phyloP scores from a whole-genome alignment of 2,888 invertebrate genomes.

The Hirudinaria manillensis region DNA sequence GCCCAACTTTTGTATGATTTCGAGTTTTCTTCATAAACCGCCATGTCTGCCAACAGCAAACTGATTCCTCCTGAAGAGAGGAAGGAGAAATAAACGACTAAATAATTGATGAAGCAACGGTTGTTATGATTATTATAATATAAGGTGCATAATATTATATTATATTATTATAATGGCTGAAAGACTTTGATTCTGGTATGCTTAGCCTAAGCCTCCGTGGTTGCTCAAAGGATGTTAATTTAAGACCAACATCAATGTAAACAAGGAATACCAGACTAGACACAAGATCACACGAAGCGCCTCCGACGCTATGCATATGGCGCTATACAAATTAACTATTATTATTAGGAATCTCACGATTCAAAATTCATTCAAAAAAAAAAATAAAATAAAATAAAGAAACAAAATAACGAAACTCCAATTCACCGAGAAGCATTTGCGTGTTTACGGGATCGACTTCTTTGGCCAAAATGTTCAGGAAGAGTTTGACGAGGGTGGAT shows the following conservation, averaged over 20 bases:
- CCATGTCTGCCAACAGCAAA: constrained; percentile 20
- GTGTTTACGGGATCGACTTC: constrained; percentile 80
- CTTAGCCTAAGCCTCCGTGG: too few relatives aligned
- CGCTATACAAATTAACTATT: too few relatives aligned
- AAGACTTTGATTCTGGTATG: too few relatives aligned
- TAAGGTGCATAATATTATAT: too few relatives aligned
- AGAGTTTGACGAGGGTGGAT: constrained; percentile 60
- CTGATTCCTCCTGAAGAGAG: constrained; percentile 7
- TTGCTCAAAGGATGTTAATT: too few relatives aligned
- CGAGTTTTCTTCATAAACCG: background rate
- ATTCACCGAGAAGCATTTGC: constrained; percentile 70
- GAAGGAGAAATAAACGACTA: background rate
- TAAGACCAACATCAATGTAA: too few relatives aligned
- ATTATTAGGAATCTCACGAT: background rate
- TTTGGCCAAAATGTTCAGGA: constrained; percentile 75
- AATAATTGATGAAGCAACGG: background rate
- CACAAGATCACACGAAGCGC: background rate
- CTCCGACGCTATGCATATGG: too few relatives aligned
- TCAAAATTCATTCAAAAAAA: too few relatives aligned
- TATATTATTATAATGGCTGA: too few relatives aligned
- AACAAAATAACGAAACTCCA: background rate
- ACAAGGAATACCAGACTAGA: background rate
- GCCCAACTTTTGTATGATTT: background rate
- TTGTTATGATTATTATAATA: too few relatives aligned
- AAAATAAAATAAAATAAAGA: too few relatives aligned